These are phyloP conservation scores for Variabilichromis moorii DNA, from an alignment of 2,113 vertebrate genomes.

Conservation along the genomic window DNA sequence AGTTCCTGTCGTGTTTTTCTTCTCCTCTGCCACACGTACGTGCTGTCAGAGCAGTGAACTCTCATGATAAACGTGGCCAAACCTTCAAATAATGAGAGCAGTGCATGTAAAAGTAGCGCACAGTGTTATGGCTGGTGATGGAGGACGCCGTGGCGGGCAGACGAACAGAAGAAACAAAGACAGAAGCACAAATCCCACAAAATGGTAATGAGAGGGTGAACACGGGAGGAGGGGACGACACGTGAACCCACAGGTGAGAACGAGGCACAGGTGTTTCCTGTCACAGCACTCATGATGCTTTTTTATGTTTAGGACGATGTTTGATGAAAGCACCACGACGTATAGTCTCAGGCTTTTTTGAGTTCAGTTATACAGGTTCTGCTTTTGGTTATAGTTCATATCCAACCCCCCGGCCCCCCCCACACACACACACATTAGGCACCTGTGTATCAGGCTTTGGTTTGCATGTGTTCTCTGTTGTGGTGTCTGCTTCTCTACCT, in stretches of 20 bases:
- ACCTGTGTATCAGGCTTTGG: not conserved
- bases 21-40: not conserved
- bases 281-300: not conserved
- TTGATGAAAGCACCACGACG: not conserved
- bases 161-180: not conserved
- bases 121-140: not conserved
- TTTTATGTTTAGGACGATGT: accelerated
- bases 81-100: not conserved
- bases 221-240: not conserved
- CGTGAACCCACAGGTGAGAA: not conserved
- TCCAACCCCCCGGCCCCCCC: accelerated
- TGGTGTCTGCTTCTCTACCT: not conserved
- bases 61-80: not conserved
- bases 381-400: not conserved
- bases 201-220: not conserved
- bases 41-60: not conserved
- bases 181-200: not conserved
- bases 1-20: not conserved
- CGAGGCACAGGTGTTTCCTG: not conserved
- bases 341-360: accelerated
- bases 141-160: not conserved
- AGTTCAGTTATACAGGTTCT: not conserved
- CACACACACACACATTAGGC: not conserved
- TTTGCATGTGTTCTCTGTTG: not conserved
- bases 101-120: accelerated